phyloP scores from a whole-genome alignment of 2,888 invertebrate species.

The Maniola hyperantus region DNA sequence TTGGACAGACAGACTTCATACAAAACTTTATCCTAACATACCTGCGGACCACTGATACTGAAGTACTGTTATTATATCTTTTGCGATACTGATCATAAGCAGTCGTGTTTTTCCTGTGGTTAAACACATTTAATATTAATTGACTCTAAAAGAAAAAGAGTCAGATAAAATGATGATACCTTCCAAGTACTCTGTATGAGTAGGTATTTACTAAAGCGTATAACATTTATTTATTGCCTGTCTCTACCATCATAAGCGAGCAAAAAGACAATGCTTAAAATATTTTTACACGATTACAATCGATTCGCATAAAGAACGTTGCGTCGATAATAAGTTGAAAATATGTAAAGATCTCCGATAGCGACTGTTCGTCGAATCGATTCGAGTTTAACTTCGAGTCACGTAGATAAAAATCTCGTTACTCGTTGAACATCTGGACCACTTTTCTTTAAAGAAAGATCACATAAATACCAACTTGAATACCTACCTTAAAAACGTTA shows the following conservation, averaged over 20 bases:
- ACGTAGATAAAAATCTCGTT: constrained; percentile 28
- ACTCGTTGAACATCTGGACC: background rate
- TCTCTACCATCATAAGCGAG: background rate
- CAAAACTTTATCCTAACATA: no score
- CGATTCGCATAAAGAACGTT: constrained; percentile 19
- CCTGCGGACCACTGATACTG: no score
- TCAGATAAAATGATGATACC: no score
- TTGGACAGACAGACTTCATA: no score
- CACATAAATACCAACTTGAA: background rate
- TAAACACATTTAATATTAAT: no score
- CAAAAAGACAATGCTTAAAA: constrained; percentile 15
- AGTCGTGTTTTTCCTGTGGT: no score
- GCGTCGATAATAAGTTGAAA: constrained; percentile 27
- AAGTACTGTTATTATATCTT: no score
- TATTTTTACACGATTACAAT: constrained; percentile 26
- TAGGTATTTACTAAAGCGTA: no score
- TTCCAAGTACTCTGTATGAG: no score
- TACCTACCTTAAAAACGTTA: background rate
- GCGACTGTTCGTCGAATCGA: constrained; percentile 28
- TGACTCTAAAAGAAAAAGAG: no score
- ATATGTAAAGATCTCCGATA: constrained; percentile 30
- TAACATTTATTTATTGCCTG: constrained; percentile 12
- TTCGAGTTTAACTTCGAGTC: constrained; percentile 30
- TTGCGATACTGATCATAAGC: no score
- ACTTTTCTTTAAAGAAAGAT: constrained; percentile 7